Percentiles rank a stretch among this genome's conserved stretches.
These are phyloP conservation scores for Anas acuta DNA, from an alignment of 2,797 vertebrate species.

Conservation along the genomic window DNA sequence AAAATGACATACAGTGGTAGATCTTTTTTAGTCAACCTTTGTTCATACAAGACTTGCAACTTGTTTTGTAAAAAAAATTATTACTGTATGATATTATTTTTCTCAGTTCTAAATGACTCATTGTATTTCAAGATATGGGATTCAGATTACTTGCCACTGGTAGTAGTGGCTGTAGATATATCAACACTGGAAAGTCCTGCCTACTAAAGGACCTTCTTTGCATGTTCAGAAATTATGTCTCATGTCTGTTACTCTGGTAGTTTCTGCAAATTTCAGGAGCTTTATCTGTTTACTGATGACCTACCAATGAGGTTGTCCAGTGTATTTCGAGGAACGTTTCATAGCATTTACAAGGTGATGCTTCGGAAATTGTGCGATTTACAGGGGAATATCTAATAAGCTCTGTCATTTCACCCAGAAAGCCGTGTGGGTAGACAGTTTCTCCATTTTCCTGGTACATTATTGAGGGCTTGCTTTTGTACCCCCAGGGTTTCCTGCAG, in stretches of 20 bases:
- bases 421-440: neutral
- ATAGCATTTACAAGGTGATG: neutral
- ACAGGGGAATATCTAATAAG: neutral
- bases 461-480: neutral
- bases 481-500: neutral
- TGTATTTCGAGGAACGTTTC: neutral
- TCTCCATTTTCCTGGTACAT: neutral
- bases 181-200: neutral
- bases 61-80: neutral
- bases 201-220: neutral
- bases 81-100: neutral
- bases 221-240: neutral
- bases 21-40: neutral
- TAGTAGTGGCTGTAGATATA: fast-evolving
- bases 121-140: neutral
- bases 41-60: neutral
- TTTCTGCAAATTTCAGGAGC: neutral
- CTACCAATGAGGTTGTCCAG: neutral
- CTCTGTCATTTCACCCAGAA: neutral
- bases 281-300: neutral
- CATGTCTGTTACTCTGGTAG: neutral
- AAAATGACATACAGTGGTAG: neutral
- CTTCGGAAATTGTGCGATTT: neutral
- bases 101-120: neutral
- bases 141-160: neutral